A percentile compares a stretch with the other conserved stretches of the same genome.
phyloP scores from a whole-genome alignment of 2,888 invertebrate species.

The Pandemis corylana region DNA sequence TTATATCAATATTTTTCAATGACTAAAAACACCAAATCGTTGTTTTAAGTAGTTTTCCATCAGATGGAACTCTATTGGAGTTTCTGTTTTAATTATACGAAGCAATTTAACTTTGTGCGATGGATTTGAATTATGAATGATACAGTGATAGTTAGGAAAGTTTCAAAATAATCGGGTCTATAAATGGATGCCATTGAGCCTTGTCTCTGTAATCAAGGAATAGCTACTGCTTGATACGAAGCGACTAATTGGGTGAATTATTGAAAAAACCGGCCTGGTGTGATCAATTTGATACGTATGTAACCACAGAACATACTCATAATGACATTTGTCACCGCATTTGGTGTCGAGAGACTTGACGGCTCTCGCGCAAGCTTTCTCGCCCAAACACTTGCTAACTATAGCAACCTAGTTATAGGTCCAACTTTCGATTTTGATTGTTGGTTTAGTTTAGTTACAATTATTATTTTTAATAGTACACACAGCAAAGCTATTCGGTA shows the following conservation, averaged over 20 bases:
- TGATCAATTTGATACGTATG: no score
- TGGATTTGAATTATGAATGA: constrained; percentile 35
- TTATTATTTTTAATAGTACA: no score
- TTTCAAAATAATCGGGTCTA: constrained; percentile 21
- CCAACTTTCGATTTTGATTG: no score
- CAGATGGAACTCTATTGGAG: constrained; percentile 21
- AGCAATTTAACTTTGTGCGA: constrained; percentile 36
- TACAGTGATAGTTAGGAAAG: constrained; percentile 30
- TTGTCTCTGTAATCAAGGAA: not conserved
- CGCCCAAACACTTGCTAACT: no score
- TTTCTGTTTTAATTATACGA: constrained; percentile 33
- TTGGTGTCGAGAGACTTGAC: no score
- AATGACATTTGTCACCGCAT: no score
- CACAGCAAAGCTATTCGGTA: no score
- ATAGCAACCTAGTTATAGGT: no score
- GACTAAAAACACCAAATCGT: constrained; percentile 3
- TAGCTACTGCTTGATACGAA: not conserved
- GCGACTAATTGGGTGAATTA: not conserved
- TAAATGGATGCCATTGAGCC: not conserved
- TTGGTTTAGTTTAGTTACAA: no score
- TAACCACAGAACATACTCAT: no score
- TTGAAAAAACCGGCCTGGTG: no score
- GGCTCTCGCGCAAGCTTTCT: no score
- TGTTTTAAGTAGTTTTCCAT: constrained; percentile 35
- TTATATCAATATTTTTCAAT: not conserved